Conservation (phyloP, 92 coral and sea anemone genomes). For the Palythoa caribaeorum region DNA sequence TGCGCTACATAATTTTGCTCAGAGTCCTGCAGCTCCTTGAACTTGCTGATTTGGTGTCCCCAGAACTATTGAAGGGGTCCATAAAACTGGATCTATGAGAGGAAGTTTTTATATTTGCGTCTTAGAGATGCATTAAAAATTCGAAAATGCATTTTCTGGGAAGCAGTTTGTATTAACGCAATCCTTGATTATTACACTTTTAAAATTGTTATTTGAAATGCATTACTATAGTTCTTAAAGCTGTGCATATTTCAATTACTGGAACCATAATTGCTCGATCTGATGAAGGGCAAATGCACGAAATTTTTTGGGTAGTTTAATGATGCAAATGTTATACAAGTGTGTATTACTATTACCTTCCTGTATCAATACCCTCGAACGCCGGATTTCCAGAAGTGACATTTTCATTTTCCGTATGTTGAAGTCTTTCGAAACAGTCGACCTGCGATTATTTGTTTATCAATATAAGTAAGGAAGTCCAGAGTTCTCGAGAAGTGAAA, state of each 20-base stretch:
- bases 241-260: not conserved
- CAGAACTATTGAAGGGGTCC: too few species aligned
- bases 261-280: not conserved
- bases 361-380: not conserved
- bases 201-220: not conserved
- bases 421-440: not conserved
- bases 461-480: not conserved
- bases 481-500: not conserved
- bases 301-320: not conserved
- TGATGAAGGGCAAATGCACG: not conserved
- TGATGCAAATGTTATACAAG: not conserved
- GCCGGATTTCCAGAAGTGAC: not conserved
- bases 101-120: too few species aligned
- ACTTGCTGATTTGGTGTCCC: too few species aligned
- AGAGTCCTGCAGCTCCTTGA: too few species aligned
- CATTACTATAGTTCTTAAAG: not conserved
- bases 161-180: too few species aligned
- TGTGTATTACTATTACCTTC: conserved; percentile 7
- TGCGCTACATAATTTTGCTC: too few species aligned
- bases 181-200: not conserved
- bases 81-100: too few species aligned
- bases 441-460: not conserved
- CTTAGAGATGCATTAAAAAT: too few species aligned
- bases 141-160: too few species aligned
- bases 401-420: not conserved